phyloP scores from a whole-genome alignment of 2,113 vertebrate genomes.

The Festucalex cinctus region DNA sequence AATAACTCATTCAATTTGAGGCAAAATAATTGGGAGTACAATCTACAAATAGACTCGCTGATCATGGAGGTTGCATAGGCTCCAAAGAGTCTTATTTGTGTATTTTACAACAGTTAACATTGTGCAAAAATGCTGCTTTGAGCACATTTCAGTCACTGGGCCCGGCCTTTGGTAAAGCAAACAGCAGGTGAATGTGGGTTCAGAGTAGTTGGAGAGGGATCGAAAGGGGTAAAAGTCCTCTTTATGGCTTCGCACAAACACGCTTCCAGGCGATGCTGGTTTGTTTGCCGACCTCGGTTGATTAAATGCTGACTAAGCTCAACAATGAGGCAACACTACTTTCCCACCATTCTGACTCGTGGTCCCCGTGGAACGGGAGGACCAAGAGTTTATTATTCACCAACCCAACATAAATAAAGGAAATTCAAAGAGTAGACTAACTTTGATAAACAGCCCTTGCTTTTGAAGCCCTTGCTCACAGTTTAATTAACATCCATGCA shows the following conservation, averaged over 20 bases:
- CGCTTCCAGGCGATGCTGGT: conserved; percentile 45
- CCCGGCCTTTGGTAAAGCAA: conserved; percentile 41
- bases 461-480: no score
- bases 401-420: neutral
- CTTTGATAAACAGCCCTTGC: no score
- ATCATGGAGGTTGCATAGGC: no score
- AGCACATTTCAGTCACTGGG: neutral
- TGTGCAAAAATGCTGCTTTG: neutral
- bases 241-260: conserved; percentile 61
- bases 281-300: conserved; percentile 43
- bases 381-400: neutral
- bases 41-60: neutral
- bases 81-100: neutral
- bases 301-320: conserved; percentile 37
- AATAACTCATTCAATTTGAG: neutral
- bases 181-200: conserved; percentile 22
- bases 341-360: no score
- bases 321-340: neutral
- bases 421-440: neutral
- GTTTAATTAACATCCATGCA: no score
- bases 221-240: conserved; percentile 31
- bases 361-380: no score
- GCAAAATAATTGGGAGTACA: neutral
- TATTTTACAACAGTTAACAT: neutral
- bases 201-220: conserved; percentile 10